Percentiles rank a stretch among this genome's conserved stretches.
These are phyloP conservation scores for Sphecodes monilicornis DNA, from an alignment of 2,888 invertebrate genomes.

Conservation along the genomic window DNA sequence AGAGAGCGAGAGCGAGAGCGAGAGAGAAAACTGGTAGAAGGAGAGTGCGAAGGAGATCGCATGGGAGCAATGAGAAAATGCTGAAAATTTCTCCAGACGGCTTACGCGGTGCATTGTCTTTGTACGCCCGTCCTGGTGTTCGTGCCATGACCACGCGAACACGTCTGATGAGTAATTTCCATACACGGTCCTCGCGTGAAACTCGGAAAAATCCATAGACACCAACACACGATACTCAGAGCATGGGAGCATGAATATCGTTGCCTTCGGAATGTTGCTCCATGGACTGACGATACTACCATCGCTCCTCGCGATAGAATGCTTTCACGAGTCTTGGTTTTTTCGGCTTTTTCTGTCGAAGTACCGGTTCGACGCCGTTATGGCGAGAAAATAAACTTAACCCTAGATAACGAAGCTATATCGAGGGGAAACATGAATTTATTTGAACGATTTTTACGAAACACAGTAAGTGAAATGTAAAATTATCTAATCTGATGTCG, in stretches of 20 bases:
- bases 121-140: conserved; percentile 5
- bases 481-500: too few relatives aligned
- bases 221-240: not conserved
- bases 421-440: not conserved
- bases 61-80: conserved; percentile 58
- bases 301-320: not conserved
- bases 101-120: conserved; percentile 68
- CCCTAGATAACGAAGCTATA: not conserved
- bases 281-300: not conserved
- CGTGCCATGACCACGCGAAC: not conserved
- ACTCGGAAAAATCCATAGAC: not conserved
- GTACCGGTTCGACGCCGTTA: not conserved
- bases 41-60: not conserved
- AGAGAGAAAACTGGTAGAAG: too few relatives aligned
- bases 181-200: not conserved
- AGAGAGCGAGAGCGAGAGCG: not conserved
- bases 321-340: not conserved
- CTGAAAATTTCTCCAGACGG: conserved; percentile 66
- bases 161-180: conserved; percentile 11
- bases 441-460: too few relatives aligned
- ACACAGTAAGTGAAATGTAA: too few relatives aligned
- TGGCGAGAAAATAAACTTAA: not conserved
- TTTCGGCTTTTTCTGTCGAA: not conserved
- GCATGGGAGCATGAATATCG: not conserved
- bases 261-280: not conserved